phyloP scores from a whole-genome alignment of 1,140 invertebrate species.

The Ylistrum balloti region DNA sequence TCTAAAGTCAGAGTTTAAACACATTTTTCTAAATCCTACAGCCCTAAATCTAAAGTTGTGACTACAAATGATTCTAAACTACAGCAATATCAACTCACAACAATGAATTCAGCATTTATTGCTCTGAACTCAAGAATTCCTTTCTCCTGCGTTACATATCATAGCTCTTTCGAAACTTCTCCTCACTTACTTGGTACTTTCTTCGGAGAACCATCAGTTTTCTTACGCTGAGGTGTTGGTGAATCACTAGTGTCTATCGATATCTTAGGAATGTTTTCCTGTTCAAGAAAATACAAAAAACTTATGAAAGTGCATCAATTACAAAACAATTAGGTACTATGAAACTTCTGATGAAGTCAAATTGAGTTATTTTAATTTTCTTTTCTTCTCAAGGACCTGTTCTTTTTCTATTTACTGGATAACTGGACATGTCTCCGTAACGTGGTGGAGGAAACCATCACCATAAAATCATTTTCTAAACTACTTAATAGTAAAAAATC shows the following conservation, averaged over 20 bases:
- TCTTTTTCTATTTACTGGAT: too few species aligned
- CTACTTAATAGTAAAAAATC: not conserved
- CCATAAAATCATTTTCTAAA: conserved; percentile 20
- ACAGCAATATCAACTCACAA: not conserved
- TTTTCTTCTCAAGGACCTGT: too few species aligned
- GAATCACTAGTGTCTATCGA: conserved; percentile 57
- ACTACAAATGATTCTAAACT: not conserved
- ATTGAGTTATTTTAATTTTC: too few species aligned
- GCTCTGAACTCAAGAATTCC: not conserved
- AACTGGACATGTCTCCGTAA: too few species aligned
- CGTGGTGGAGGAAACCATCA: not conserved
- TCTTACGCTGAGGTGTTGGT: conserved; percentile 48
- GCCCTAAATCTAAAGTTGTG: not conserved
- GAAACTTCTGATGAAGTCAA: too few species aligned
- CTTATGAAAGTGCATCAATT: too few species aligned
- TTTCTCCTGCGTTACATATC: not conserved
- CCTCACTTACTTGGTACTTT: conserved; percentile 61
- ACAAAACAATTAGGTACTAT: too few species aligned
- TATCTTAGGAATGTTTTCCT: conserved; percentile 71
- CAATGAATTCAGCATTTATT: not conserved
- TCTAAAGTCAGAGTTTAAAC: not conserved
- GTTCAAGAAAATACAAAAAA: conserved; percentile 50
- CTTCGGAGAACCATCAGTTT: conserved; percentile 57
- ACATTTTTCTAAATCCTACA: too few species aligned
- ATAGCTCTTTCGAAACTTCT: too few species aligned